Evolutionary conservation across 2,113 vertebrate species (phyloP).

Genomic region (Tricholaema leucomelas): DNA sequence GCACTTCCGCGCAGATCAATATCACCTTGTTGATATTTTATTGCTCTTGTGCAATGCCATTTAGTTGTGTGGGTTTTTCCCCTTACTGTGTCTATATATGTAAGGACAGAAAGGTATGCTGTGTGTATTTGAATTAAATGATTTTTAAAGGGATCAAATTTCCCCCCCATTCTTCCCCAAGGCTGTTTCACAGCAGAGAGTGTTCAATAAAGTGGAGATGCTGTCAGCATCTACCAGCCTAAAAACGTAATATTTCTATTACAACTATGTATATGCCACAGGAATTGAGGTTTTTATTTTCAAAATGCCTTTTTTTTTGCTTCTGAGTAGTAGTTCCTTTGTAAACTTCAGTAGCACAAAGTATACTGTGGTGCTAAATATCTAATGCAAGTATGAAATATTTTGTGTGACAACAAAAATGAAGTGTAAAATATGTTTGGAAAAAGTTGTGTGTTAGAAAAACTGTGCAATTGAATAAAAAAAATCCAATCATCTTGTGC

Average conservation of each 20-base stretch:
- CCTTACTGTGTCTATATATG: background rate
- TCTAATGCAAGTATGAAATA: background rate
- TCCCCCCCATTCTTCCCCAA: background rate
- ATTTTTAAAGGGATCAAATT: background rate
- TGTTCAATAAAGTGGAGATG: background rate
- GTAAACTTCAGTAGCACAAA: background rate
- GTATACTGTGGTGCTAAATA: background rate
- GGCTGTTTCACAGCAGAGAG: background rate
- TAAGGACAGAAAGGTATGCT: background rate
- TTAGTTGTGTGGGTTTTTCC: background rate
- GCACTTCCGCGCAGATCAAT: background rate
- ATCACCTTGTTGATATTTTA: background rate
- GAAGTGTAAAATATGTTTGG: background rate
- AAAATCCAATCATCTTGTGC: background rate
- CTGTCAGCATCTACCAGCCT: background rate
- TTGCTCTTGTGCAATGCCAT: background rate
- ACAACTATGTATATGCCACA: background rate
- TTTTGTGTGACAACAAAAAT: background rate
- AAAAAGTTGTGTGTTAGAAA: background rate
- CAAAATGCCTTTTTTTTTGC: background rate
- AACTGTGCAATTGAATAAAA: background rate
- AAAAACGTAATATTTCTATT: background rate
- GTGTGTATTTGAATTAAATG: constrained; percentile 20
- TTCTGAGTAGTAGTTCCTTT: background rate
- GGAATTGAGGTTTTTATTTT: background rate